Percentiles rank a stretch among this genome's conserved stretches.
phyloP scores from a whole-genome alignment of 2,888 invertebrate genomes.

The Diadromus collaris region DNA sequence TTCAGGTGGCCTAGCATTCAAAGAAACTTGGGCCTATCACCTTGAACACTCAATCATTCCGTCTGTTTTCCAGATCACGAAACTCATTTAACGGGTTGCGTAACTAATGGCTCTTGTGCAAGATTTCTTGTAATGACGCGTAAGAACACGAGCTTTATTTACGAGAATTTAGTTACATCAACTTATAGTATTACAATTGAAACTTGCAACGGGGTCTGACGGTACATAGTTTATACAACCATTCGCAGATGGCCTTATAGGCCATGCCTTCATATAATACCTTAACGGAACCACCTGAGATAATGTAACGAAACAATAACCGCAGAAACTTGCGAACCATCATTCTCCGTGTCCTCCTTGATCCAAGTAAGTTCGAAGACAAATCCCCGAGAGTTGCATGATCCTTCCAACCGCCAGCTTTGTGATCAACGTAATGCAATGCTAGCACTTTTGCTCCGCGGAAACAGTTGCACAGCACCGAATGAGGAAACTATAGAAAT shows the following conservation, averaged over 20 bases:
- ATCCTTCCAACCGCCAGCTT: background rate
- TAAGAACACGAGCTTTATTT: too few species aligned
- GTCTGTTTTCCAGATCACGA: too few species aligned
- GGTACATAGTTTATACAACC: background rate
- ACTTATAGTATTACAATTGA: background rate
- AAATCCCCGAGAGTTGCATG: background rate
- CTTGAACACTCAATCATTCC: too few species aligned
- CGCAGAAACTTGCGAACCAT: background rate
- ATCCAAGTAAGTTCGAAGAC: background rate
- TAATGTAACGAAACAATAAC: background rate
- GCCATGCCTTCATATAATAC: background rate
- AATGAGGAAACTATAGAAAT: background rate
- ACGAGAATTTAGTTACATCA: too few species aligned
- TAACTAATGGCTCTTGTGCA: too few species aligned
- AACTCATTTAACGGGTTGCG: too few species aligned
- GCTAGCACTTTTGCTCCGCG: background rate
- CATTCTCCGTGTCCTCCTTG: background rate
- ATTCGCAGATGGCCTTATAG: background rate
- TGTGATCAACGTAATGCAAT: background rate
- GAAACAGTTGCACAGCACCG: background rate
- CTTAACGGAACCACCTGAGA: background rate
- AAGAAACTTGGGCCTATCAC: too few species aligned
- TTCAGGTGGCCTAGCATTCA: too few species aligned
- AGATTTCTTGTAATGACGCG: too few species aligned
- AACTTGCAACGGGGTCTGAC: background rate